Evolutionary conservation across 2,797 vertebrate genomes (phyloP).

Genomic region (Carcharodon carcharias): DNA sequence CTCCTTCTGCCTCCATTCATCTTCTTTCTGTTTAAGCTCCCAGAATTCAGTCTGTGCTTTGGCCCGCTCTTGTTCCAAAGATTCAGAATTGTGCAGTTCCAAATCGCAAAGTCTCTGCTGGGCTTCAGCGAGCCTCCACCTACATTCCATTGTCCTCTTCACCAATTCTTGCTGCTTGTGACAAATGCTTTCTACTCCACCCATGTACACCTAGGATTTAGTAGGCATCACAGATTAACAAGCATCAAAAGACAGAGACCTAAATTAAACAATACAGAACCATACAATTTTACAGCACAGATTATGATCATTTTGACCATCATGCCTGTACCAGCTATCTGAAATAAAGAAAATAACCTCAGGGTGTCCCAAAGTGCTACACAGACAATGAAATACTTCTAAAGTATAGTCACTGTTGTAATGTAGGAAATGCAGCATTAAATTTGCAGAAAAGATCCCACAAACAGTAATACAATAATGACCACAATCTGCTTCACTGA

Average conservation of each 20-base stretch:
- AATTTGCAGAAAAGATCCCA: not conserved
- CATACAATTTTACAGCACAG: not conserved
- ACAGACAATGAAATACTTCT: not conserved
- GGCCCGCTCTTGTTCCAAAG: slow-evolving; percentile 80
- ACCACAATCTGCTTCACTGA: not conserved
- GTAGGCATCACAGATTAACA: not conserved
- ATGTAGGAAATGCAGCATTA: not conserved
- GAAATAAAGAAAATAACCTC: not conserved
- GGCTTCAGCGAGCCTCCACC: slow-evolving; percentile 87
- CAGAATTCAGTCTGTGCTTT: slow-evolving; percentile 66
- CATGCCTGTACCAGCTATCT: no score
- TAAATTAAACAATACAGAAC: not conserved
- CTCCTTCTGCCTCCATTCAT: slow-evolving; percentile 92
- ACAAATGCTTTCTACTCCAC: slow-evolving; percentile 74
- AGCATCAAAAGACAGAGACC: not conserved
- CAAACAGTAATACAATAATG: not conserved
- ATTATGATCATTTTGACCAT: not conserved
- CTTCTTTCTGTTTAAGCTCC: slow-evolving; percentile 75
- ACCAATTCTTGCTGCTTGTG: slow-evolving; percentile 79
- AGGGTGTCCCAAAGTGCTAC: not conserved
- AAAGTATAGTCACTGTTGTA: not conserved
- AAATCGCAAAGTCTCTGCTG: slow-evolving; percentile 84
- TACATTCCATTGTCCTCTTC: slow-evolving; percentile 81
- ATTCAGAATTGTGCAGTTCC: slow-evolving; percentile 89
- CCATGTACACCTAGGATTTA: slow-evolving; percentile 51